Evolutionary conservation across 2,113 vertebrate species (phyloP), one percentile per base, ranked within the genome.

Genomic region (Neogale vison): DNA sequence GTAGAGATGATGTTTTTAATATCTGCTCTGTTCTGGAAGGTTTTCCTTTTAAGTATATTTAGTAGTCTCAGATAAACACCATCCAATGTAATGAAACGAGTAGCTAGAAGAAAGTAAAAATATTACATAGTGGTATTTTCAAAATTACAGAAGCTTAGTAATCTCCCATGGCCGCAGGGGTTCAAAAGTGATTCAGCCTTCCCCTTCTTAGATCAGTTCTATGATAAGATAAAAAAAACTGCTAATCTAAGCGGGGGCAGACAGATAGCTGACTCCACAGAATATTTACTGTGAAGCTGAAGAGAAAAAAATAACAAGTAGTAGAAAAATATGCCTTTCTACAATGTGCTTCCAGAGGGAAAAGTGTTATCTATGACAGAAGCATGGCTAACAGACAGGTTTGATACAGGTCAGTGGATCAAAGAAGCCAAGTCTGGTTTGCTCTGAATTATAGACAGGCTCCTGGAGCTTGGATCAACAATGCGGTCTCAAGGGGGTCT

Each of bases 31-130:
- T 47, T 92, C 52, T 79, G 17, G 31, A 61, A 91, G 45, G 39
- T 63, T 90, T 87, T 84, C 94, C 29, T 96, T 94, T 52, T 24
- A 97, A 96, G 89, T 84, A 59, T 26, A 85, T 39, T 93, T 86
- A 85, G 42, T 61, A 65, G 36, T 95, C 63, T 96, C 69, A 95
- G 96, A 82, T n/a, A 92, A 93, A 95, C 13, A 92, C 7, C 67
- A 88, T 50, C 81, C 90, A 67, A 89, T 89, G 45, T 52, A 92
- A 65, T 57, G 57, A 90, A 47, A 84, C 10, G 11, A 87, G 15
- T 31, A 65, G 57, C 21, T n/a, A 80, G 57, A 89, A 95, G 55
- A 90, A 97, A 77, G 36, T 21, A 91, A 90, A 93, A 94, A 55
- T 45, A 83, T 57, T 90, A 92, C 55, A 20, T 21, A 26, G 45